Evolutionary conservation across 2,888 invertebrate species (phyloP), one percentile per base, ranked within the genome.

Genomic region (Pilophorus perplexus): DNA sequence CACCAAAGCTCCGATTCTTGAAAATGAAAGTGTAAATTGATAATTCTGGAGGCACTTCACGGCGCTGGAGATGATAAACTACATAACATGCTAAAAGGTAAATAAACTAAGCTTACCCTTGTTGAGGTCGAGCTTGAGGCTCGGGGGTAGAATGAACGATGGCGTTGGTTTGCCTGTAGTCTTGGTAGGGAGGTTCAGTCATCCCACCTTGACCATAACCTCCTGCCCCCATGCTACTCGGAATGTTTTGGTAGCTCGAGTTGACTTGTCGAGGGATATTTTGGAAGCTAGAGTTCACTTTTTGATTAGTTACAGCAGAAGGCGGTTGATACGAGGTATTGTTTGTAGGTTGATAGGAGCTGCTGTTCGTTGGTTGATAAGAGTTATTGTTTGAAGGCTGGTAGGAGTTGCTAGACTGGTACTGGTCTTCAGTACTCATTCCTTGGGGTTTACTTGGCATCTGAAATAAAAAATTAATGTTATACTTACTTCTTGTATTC

Each of bases 391-490:
- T 40, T 28, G 62, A 67, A 44, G 70, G 69, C 69, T 73, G 72
- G 27, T 74, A 73, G 50, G 66, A 70, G 64, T 27, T 52, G 18
- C 14, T 50, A 28, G 44, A 12, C 33, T 64, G 73, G 74, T 67
- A 74, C 69, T 78, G 83, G 66, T 66, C 71, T 64, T 44, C 70
- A 68, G 25, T 67, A 16, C 1, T 33, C n/a, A n/a, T 25, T 22
- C 57, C 65, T 16, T 48, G 50, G 33, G 18, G 44, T 38, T 57
- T 65, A 48, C 50, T 57, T 8, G 59, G n/a, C 42, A 42, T 23
- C 59, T 59, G 23, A 12, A 2, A 27, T 10, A 2, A 27, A 54
- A 3, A 54, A 33, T 14, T 42, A 42, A 20, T 20, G n/a, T n/a
- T n/a, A n/a, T n/a, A n/a, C n/a, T n/a, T n/a, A n/a, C n/a, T n/a